Evolutionary conservation across 2,797 vertebrate genomes (phyloP).

Genomic region (Amazonetta brasiliensis): DNA sequence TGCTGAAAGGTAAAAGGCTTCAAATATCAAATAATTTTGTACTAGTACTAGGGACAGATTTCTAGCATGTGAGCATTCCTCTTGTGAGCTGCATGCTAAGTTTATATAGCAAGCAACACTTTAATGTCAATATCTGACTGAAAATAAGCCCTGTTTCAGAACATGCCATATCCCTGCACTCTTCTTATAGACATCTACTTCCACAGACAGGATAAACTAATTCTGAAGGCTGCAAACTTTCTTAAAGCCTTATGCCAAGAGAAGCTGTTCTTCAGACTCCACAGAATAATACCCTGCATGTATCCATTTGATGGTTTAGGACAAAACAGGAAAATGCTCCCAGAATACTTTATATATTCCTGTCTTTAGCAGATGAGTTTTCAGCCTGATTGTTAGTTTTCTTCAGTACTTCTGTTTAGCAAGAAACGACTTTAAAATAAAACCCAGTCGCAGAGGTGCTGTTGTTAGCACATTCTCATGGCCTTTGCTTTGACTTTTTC

Average conservation of each 20-base stretch:
- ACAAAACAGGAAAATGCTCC: neutral
- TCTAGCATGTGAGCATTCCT: neutral
- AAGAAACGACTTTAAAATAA: constrained; percentile 24
- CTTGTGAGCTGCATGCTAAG: neutral
- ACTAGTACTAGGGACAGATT: neutral
- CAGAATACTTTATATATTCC: neutral
- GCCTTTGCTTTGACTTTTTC: constrained; percentile 9
- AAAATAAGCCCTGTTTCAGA: neutral
- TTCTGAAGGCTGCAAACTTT: neutral
- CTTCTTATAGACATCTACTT: neutral
- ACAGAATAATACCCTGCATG: neutral
- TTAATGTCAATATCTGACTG: neutral
- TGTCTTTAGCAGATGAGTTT: neutral
- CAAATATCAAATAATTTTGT: neutral
- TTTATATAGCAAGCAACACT: neutral
- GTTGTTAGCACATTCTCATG: neutral
- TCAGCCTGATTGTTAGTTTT: neutral
- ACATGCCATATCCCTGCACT: neutral
- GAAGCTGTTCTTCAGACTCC: neutral
- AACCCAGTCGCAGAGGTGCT: neutral
- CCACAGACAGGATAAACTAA: neutral
- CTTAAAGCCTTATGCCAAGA: neutral
- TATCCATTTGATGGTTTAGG: neutral
- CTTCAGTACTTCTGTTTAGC: neutral
- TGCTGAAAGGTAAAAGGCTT: neutral